These are phyloP conservation scores for Peromyscus melanophrys DNA, from an alignment of 2,797 vertebrate genomes.

Conservation along the genomic window DNA sequence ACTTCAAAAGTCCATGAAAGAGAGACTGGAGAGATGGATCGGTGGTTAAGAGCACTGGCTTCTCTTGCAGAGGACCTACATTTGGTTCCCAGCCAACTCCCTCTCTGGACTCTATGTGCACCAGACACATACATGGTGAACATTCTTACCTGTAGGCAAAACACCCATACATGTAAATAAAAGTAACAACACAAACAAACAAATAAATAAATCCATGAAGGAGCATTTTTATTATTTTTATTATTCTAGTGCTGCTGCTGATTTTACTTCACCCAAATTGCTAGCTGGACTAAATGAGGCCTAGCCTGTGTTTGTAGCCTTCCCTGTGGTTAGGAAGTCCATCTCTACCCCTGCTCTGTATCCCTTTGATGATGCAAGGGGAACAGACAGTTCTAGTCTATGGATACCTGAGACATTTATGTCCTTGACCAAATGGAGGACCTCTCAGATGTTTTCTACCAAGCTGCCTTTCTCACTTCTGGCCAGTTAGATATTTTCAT, in stretches of 20 bases:
- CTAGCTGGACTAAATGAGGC: neutral
- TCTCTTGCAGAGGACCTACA: neutral
- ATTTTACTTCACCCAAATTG: neutral
- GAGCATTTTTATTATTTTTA: neutral
- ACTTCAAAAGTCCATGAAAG: neutral
- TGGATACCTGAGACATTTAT: neutral
- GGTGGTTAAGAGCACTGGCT: neutral
- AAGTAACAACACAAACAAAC: neutral
- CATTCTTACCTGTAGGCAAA: neutral
- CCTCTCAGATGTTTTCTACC: conserved; percentile 20
- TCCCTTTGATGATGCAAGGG: neutral
- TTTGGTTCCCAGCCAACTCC: neutral
- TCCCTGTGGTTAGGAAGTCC: neutral
- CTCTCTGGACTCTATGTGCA: neutral
- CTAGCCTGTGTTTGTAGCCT: neutral
- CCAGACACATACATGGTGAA: neutral
- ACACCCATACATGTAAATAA: neutral
- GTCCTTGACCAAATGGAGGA: neutral
- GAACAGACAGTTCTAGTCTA: neutral
- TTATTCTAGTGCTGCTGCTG: neutral
- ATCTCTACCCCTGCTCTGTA: neutral
- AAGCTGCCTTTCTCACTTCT: conserved; percentile 55
- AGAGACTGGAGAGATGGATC: neutral
- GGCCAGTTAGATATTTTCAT: conserved; percentile 13
- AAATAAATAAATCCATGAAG: neutral